Base-by-base conservation (phyloP, 2,113 vertebrate genomes). In the Phaethornis superciliosus region DNA sequence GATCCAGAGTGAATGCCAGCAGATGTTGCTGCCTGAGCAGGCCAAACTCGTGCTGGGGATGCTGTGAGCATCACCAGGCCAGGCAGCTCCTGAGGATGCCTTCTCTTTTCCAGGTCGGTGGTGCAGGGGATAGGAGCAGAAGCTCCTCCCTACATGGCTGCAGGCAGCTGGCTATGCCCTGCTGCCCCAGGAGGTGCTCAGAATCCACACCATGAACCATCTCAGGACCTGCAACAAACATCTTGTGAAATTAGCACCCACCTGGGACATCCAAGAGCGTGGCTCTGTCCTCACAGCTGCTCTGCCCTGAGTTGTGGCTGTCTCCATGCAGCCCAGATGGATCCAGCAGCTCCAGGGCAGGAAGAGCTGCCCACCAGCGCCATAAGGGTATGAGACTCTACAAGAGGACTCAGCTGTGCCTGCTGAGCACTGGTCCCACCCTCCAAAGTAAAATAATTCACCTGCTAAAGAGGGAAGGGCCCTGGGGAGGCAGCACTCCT, bases 341-440 rank as follows among this genome's bases (percentile, higher is more conserved):
- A 75, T 23, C 47, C 82, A 35, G 30, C 12, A 44, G 40, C 30
- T 1, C 1, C 13, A 3, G n/a, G 67, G 15, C 26, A 72, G 59
- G 44, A 12, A 56, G 49, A 77, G 49, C 32, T 33, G 9, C 22
- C 15, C 27, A 1, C 3, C 33, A 11, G 16, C 3, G 44, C 19
- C 47, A 11, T 40, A 40, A 40, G 40, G 40, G 40, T 40, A 40
- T 11, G 40, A 68, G 60, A 78, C 33, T 10, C 52, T 47, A 28
- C 67, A 19, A 62, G 40, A 19, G 67, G 35, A 18, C 51, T 46
- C 54, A 40, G n/a, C 40, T 52, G 15, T 6, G 5, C 46, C 18
- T 70, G 46, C 11, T 32, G 44, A 68, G 44, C 51, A 6, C 0
- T 0, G 28, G 10, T 3, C 32, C 35, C 13, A 2, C 16, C 0